Conservation (phyloP, 1,140 invertebrate species). For the Pogonomyrmex barbatus region DNA sequence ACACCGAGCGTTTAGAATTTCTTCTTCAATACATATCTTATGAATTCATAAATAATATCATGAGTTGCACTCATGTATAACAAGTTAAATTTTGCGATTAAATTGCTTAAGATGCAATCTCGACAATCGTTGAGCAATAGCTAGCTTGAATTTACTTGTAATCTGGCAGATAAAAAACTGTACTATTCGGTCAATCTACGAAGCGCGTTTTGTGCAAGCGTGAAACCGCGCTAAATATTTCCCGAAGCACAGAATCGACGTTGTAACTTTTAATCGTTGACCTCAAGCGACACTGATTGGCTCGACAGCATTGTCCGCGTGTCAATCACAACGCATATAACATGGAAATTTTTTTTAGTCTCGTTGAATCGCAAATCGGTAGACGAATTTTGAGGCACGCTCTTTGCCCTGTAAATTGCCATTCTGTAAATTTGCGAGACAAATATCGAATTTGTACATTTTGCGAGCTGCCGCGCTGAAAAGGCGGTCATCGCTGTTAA, state of each 20-base stretch:
- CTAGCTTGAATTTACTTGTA: not conserved
- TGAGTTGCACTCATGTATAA: not conserved
- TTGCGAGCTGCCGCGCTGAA: slow-evolving; percentile 40
- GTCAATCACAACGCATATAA: slow-evolving; percentile 10
- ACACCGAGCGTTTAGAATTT: not conserved
- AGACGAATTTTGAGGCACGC: slow-evolving; percentile 21
- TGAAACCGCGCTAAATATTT: slow-evolving; percentile 12
- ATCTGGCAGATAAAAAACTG: not conserved
- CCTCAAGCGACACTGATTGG: slow-evolving; percentile 42
- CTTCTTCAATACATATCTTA: not conserved
- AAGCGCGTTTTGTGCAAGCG: not conserved
- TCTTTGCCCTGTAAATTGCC: not conserved
- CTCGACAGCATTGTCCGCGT: not conserved
- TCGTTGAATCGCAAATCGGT: not conserved
- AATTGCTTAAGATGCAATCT: not conserved
- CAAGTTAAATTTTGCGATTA: slow-evolving; percentile 10
- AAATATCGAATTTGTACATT: slow-evolving; percentile 59
- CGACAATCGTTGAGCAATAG: not conserved
- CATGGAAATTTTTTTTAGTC: slow-evolving; percentile 9
- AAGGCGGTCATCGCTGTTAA: slow-evolving; percentile 53
- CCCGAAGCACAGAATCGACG: not conserved
- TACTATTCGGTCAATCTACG: not conserved
- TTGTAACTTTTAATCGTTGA: slow-evolving; percentile 40
- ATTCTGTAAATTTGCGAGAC: slow-evolving; percentile 44
- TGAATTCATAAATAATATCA: not conserved